Evolutionary conservation across 2,797 vertebrate genomes (phyloP).

Genomic region (Pseudocheirus occidentalis): DNA sequence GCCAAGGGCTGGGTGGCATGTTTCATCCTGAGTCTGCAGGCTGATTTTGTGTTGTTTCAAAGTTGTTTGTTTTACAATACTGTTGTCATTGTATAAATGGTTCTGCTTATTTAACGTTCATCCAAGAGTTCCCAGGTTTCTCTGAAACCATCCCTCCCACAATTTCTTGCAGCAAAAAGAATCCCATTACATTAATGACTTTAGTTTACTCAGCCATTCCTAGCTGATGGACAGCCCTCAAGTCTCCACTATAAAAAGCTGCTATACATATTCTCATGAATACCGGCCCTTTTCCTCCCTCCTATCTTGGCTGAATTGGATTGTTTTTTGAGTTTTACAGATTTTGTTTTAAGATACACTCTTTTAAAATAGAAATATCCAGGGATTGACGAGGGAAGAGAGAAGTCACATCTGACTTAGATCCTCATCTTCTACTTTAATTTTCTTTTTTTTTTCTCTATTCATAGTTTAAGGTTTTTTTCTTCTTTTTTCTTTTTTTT

Average conservation of each 20-base stretch:
- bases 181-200: neutral
- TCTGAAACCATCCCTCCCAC: neutral
- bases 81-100: neutral
- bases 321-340: neutral
- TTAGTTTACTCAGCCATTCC: neutral
- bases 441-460: too few species aligned
- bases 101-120: neutral
- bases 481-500: too few species aligned
- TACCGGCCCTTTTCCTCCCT: neutral
- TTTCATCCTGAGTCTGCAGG: neutral
- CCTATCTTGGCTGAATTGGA: neutral
- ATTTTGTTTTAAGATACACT: neutral
- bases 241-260: neutral
- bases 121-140: neutral
- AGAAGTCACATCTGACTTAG: neutral
- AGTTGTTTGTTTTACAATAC: neutral
- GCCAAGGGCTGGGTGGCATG: neutral
- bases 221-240: neutral
- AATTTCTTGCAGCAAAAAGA: neutral
- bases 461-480: too few species aligned
- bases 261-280: neutral
- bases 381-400: neutral
- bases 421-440: neutral
- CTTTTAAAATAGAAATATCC: neutral
- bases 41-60: too few species aligned